Conservation (phyloP, 2,113 vertebrate species). For the Sardina pilchardus region DNA sequence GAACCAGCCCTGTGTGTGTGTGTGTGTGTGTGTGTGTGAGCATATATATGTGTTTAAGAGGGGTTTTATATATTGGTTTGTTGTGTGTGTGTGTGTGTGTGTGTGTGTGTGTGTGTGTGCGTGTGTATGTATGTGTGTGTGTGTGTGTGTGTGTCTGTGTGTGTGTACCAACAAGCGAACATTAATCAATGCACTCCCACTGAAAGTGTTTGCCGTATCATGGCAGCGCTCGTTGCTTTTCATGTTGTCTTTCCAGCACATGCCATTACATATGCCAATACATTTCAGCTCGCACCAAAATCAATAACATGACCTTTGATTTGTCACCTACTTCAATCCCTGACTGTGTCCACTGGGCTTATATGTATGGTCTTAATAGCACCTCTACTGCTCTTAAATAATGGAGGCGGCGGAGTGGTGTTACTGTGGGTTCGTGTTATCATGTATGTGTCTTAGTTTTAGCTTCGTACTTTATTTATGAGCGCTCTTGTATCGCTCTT, state of each 20-base stretch:
- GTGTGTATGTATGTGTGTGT: not conserved
- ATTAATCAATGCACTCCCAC: not conserved
- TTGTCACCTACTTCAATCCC: not conserved
- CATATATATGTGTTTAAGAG: not conserved
- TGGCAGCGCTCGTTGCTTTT: not conserved
- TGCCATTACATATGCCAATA: slow-evolving; percentile 4
- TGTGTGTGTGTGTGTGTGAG: not conserved
- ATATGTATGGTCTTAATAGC: not conserved
- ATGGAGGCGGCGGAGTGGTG: not conserved
- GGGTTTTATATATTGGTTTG: not conserved
- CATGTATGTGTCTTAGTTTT: not conserved
- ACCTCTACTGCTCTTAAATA: not conserved
- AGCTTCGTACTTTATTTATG: not conserved
- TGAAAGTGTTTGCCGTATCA: not conserved
- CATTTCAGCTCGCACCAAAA: not conserved
- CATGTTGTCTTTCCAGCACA: slow-evolving; percentile 2
- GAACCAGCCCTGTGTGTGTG: not conserved
- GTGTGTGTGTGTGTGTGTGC: not conserved
- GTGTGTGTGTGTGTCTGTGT: slow-evolving; percentile 35
- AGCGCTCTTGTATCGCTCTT: not conserved
- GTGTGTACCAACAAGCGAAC: slow-evolving; percentile 10
- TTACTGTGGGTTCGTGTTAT: not conserved
- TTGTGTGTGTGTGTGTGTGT: not conserved
- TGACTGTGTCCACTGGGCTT: not conserved
- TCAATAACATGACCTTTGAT: slow-evolving; percentile 10